phyloP scores from a whole-genome alignment of 1,140 invertebrate genomes.

The Telenomus remus region DNA sequence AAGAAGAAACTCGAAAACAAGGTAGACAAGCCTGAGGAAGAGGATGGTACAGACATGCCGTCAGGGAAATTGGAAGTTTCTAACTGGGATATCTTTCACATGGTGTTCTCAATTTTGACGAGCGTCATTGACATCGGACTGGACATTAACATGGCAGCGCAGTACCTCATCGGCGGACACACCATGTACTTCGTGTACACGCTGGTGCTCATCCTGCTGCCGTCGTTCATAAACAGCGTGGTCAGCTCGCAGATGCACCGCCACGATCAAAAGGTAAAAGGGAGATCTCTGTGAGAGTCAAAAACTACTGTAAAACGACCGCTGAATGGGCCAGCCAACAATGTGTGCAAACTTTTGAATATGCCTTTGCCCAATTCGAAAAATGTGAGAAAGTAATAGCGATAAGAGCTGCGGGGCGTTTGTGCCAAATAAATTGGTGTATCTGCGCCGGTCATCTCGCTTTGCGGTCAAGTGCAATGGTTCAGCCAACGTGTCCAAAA shows the following conservation, averaged over 20 bases:
- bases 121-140: slow-evolving; percentile 75
- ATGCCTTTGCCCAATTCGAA: slow-evolving; percentile 4
- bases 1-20: slow-evolving; percentile 26
- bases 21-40: too few species aligned
- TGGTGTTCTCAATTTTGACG: slow-evolving; percentile 72
- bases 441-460: slow-evolving; percentile 17
- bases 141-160: slow-evolving; percentile 75
- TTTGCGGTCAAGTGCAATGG: slow-evolving; percentile 31
- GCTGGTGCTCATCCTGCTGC: slow-evolving; percentile 74
- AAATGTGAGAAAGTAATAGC: slow-evolving; percentile 42
- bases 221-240: slow-evolving; percentile 75
- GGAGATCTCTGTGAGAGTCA: slow-evolving; percentile 13
- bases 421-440: slow-evolving; percentile 23
- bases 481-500: slow-evolving; percentile 10
- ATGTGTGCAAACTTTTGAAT: slow-evolving; percentile 36
- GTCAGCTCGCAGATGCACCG: slow-evolving; percentile 76
- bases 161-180: slow-evolving; percentile 69
- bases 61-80: slow-evolving; percentile 66
- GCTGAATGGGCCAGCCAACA: slow-evolving; percentile 5
- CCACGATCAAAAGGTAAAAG: slow-evolving; percentile 68
- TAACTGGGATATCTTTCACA: slow-evolving; percentile 71
- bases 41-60: slow-evolving; percentile 67
- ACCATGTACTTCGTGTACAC: slow-evolving; percentile 73
- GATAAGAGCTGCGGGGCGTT: slow-evolving; percentile 22
- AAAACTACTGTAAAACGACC: slow-evolving; percentile 27